Evolutionary conservation across 2,113 vertebrate genomes (phyloP), one percentile per base, ranked within the genome.

Genomic region (Prolemur simus): DNA sequence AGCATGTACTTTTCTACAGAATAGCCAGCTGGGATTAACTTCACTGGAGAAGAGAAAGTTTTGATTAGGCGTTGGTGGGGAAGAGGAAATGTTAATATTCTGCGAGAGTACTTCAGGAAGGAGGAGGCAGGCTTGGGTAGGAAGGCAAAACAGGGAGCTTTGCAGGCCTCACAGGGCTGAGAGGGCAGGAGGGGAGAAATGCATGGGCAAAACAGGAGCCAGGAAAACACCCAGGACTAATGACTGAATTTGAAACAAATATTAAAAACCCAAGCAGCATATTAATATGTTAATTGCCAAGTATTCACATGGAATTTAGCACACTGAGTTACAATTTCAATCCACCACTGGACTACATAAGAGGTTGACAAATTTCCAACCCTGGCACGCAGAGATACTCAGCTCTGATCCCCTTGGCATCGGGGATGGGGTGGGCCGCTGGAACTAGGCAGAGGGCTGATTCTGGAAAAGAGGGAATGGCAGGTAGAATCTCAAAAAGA

Each of bases 361-460:
- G 45, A 73, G 10, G 10, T 20, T 52, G 52, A 37, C 58, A 87
- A 3, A 73, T 85, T 14, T 89, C 80, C 42, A 29, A 13, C 3
- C 13, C 34, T 47, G 32, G 5, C 20, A 17, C 0, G 0, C 2
- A 8, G 49, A 76, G 58, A 18, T 4, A 10, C n/a, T 49, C 15
- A n/a, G 63, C 37, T 87, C 4, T 37, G 47, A 60, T 49, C 92
- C 49, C 60, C 15, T 80, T 15, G 23, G 37, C 42, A 17, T 52
- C 0, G 0, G 13, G 3, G 45, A 45, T 1, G 8, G 0, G 3
- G 14, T n/a, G 1, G 69, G 9, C 21, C 34, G 23, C 27, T 1
- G 2, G 12, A 66, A 63, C 23, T 11, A 7, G 1, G 15, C 21
- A 4, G 21, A 56, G 52, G 86, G 12, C 2, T 85, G 39, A 73